Conservation (phyloP, 2,797 vertebrate species). For the Mormyrops attenuatus region DNA sequence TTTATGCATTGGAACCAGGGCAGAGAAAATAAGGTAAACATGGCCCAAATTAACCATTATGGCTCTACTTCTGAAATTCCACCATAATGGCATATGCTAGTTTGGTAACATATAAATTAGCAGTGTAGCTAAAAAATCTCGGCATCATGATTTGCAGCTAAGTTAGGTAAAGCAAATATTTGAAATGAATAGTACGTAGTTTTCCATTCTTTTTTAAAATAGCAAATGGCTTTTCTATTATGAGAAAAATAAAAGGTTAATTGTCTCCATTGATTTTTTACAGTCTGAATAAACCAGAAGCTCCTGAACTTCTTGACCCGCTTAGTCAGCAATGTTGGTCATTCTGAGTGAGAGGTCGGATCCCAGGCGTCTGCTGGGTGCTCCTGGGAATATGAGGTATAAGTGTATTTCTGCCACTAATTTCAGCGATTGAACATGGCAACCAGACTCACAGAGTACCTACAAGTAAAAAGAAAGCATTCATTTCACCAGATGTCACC, state of each 20-base stretch:
- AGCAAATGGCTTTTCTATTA: background rate
- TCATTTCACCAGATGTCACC: background rate
- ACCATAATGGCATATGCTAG: constrained; percentile 3
- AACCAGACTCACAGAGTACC: background rate
- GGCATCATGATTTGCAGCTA: background rate
- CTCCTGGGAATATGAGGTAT: background rate
- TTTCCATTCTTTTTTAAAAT: background rate
- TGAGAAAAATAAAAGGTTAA: background rate
- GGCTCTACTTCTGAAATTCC: background rate
- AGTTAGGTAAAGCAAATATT: background rate
- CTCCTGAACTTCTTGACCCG: background rate
- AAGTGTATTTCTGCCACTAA: background rate
- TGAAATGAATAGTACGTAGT: background rate
- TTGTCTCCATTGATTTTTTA: background rate
- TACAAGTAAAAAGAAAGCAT: background rate
- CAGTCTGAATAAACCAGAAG: background rate
- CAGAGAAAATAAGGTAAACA: constrained; percentile 10
- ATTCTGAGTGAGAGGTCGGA: background rate
- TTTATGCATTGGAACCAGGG: background rate
- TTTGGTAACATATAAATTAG: background rate
- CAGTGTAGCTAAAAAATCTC: background rate
- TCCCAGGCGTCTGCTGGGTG: background rate
- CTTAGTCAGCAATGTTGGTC: background rate
- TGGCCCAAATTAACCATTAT: background rate
- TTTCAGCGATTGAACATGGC: background rate